phyloP scores from a whole-genome alignment of 2,888 invertebrate species.

The Brachynemurus nebulosus region DNA sequence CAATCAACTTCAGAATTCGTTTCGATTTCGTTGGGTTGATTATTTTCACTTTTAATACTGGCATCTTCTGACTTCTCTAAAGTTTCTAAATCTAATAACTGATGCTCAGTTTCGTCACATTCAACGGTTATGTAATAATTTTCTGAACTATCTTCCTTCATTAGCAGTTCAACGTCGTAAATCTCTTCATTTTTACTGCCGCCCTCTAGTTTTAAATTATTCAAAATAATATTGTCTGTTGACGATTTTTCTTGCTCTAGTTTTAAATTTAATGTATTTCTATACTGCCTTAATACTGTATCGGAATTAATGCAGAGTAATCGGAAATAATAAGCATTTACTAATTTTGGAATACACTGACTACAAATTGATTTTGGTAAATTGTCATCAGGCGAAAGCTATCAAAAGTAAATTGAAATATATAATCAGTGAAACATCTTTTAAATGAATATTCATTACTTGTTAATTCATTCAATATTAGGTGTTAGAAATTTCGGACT shows the following conservation, averaged over 20 bases:
- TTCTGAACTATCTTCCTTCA: not conserved
- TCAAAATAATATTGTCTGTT: too few relatives aligned
- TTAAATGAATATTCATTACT: not conserved
- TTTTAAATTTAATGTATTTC: not conserved
- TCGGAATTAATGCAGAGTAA: conserved; percentile 2
- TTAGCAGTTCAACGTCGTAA: not conserved
- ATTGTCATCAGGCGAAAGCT: conserved; percentile 1
- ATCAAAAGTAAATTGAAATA: not conserved
- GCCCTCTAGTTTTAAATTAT: conserved; percentile 2
- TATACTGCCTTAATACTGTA: not conserved
- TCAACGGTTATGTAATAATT: not conserved
- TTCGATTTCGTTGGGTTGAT: not conserved
- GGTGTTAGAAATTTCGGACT: not conserved
- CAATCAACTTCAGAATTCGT: not conserved
- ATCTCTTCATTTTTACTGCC: not conserved
- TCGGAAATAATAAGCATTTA: not conserved
- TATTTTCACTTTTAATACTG: not conserved
- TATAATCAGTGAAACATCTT: not conserved
- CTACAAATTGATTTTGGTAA: conserved; percentile 3
- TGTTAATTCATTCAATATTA: not conserved
- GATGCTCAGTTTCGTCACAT: not conserved
- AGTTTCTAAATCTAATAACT: not conserved
- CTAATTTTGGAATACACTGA: conserved; percentile 1
- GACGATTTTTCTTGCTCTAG: not conserved
- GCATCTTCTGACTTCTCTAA: not conserved